These are phyloP conservation scores for Griposia aprilina DNA, from an alignment of 2,888 invertebrate genomes.

Conservation along the genomic window DNA sequence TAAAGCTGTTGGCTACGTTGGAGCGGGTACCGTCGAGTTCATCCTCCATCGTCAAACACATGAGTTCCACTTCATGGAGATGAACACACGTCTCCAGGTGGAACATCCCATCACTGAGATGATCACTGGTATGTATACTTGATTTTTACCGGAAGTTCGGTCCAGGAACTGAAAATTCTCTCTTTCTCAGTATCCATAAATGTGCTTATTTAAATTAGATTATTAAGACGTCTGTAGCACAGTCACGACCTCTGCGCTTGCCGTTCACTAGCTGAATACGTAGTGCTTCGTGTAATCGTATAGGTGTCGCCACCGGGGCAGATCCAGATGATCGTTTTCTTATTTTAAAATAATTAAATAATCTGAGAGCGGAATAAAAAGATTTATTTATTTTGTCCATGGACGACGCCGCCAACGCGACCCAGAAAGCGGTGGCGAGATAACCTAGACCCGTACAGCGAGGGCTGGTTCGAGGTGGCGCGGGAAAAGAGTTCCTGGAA, in stretches of 20 bases:
- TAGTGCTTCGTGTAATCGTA: neutral
- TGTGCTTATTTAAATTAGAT: neutral
- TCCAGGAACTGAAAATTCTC: no score
- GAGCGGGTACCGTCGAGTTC: constrained; percentile 99
- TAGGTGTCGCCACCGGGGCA: neutral
- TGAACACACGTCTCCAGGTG: constrained; percentile 99
- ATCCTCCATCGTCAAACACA: constrained; percentile 96
- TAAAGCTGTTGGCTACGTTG: constrained; percentile 98
- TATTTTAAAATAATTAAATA: neutral
- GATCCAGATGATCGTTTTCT: neutral
- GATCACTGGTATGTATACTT: constrained; percentile 93
- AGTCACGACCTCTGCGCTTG: neutral
- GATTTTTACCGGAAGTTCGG: neutral
- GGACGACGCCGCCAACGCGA: neutral
- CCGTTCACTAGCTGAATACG: neutral
- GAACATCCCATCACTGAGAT: constrained; percentile 99
- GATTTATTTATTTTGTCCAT: neutral
- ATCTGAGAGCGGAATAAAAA: neutral
- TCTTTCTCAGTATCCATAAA: neutral
- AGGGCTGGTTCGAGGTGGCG: neutral
- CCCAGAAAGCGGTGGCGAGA: neutral
- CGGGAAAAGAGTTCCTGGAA: neutral
- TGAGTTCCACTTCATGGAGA: constrained; percentile 99
- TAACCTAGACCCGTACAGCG: neutral
- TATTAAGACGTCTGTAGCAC: neutral